These are phyloP conservation scores for Hirtodrosophila trivittata DNA, from an alignment of 2,888 invertebrate genomes.

Conservation along the genomic window DNA sequence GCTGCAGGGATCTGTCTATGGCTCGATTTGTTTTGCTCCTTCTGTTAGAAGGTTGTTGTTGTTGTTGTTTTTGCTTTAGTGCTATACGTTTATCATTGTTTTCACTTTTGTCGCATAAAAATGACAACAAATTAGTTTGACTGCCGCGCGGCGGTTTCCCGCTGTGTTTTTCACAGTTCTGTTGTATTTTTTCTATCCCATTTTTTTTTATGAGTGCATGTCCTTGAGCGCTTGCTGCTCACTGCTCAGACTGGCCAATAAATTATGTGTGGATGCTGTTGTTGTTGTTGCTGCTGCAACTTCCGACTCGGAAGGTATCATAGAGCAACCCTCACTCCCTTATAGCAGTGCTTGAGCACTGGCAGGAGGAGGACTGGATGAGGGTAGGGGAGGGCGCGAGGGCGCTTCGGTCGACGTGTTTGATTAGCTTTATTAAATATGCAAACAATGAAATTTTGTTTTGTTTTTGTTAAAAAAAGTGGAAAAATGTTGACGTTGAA, in stretches of 20 bases:
- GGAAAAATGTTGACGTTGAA: slow-evolving; percentile 58
- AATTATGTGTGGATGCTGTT: slow-evolving; percentile 68
- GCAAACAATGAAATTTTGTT: slow-evolving; percentile 69
- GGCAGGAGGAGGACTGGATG: not conserved
- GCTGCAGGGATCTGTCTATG: slow-evolving; percentile 50
- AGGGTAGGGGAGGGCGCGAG: slow-evolving; percentile 14
- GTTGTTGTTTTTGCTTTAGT: slow-evolving; percentile 28
- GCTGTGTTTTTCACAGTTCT: slow-evolving; percentile 76
- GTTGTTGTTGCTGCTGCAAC: slow-evolving; percentile 27
- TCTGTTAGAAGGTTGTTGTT: not conserved
- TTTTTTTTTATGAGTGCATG: slow-evolving; percentile 41
- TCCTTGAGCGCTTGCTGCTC: slow-evolving; percentile 63
- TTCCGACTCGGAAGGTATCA: slow-evolving; percentile 48
- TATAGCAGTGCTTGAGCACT: slow-evolving; percentile 1
- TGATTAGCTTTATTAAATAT: slow-evolving; percentile 80
- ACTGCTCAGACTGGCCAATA: slow-evolving; percentile 48
- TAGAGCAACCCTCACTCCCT: slow-evolving; percentile 67
- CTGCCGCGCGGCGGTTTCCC: slow-evolving; percentile 75
- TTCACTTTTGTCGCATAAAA: slow-evolving; percentile 79
- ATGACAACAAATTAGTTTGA: slow-evolving; percentile 80
- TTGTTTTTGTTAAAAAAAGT: slow-evolving; percentile 76
- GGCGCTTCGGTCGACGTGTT: slow-evolving; percentile 55
- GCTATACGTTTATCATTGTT: slow-evolving; percentile 61
- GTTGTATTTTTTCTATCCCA: slow-evolving; percentile 29
- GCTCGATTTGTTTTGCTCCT: slow-evolving; percentile 5